Evolutionary conservation across 2,113 vertebrate genomes (phyloP), one percentile per base, ranked within the genome.

Genomic region (Limnothrissa miodon): DNA sequence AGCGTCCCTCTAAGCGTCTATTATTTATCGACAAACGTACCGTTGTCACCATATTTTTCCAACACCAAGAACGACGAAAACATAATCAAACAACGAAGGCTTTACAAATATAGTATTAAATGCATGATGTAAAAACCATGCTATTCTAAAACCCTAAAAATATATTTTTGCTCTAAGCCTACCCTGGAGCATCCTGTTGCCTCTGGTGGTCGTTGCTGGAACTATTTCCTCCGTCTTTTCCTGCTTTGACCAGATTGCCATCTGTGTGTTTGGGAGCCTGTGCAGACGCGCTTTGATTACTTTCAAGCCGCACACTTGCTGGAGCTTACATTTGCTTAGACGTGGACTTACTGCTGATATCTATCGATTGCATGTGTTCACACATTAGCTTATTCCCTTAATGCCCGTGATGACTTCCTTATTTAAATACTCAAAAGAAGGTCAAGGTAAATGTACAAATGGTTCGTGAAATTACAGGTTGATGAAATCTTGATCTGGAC

Each of bases 141-240:
- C 66, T 36, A 74, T 33, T 33, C 29, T 74, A 33, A 36, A 74
- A 74, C 66, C 15, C 33, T 74, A 36, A 74, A 74, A 74, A 39
- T 39, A 74, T 74, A 74, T 5, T 36, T 74, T 33, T 74, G 66
- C 66, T 74, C 66, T 17, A 39, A 74, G 66, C 66, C 66, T 74
- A 74, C 66, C 66, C 66, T 74, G 66, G 66, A 74, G 66, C 66
- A 74, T 74, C 66, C 33, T 74, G 66, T 74, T 74, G 66, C 66
- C 66, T 39, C 66, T 74, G 66, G 66, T 74, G 66, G 66, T 39
- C 29, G 29, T 74, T 36, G 66, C 33, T 74, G 25, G 66, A 74
- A 74, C 66, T 74, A 74, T 74, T 33, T 36, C 33, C 66, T 74
- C 62, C 66, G 25, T 74, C 29, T 74, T 11, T 11, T 36, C 66